Evolutionary conservation across 2,888 invertebrate genomes (phyloP).

Genomic region (Stictocephala bisonia): DNA sequence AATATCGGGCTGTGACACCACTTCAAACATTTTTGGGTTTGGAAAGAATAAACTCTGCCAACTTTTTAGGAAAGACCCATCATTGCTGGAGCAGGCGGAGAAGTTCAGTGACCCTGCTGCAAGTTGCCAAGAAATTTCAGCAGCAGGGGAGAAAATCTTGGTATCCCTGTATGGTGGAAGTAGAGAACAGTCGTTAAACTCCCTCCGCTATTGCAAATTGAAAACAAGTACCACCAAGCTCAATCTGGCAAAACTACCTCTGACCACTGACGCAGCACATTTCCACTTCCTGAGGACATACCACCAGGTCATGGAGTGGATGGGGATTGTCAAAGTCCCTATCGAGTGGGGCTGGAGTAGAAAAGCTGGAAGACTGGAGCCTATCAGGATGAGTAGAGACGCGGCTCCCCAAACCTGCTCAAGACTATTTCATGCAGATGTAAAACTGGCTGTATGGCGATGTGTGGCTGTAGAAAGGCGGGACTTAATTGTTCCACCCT

Average conservation of each 20-base stretch:
- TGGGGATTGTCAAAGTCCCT: slow-evolving; percentile 52
- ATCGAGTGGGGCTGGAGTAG: neutral
- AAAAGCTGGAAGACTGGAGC: slow-evolving; percentile 3
- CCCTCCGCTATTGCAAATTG: slow-evolving; percentile 33
- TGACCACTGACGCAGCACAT: slow-evolving; percentile 53
- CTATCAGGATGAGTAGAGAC: slow-evolving; percentile 2
- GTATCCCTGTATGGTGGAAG: slow-evolving; percentile 35
- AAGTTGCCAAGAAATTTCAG: slow-evolving; percentile 37
- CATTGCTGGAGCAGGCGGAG: slow-evolving; percentile 18
- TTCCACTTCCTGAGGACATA: slow-evolving; percentile 60
- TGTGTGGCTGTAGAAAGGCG: too few species aligned
- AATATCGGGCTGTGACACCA: slow-evolving; percentile 29
- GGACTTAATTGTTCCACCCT: too few species aligned
- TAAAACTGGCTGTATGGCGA: too few species aligned
- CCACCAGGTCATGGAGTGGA: slow-evolving; percentile 57
- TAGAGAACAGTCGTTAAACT: slow-evolving; percentile 32
- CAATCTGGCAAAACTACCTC: slow-evolving; percentile 43
- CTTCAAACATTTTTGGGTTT: slow-evolving; percentile 42
- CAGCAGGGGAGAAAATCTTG: slow-evolving; percentile 43
- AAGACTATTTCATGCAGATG: too few species aligned
- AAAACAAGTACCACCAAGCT: slow-evolving; percentile 36
- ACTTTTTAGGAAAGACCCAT: slow-evolving; percentile 38
- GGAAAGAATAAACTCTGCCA: slow-evolving; percentile 39
- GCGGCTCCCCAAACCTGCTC: too few species aligned
- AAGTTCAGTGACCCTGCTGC: slow-evolving; percentile 31